Evolutionary conservation across 2,113 vertebrate species (phyloP), one percentile per base, ranked within the genome.

Genomic region (Naja naja): DNA sequence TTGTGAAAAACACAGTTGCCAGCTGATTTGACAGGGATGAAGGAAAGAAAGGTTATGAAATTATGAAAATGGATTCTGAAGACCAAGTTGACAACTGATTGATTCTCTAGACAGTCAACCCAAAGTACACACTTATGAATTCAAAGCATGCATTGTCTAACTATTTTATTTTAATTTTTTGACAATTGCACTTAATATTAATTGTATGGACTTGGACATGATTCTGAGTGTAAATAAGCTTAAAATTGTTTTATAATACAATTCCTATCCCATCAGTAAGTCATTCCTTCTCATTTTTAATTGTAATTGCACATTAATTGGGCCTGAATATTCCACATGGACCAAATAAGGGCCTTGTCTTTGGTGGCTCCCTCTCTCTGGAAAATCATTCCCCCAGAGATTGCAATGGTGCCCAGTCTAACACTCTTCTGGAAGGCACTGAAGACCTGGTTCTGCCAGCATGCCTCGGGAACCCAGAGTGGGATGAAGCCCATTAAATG

Each of bases 1-100:
- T 98, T 5, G 98, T 98, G 93, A 98, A 96, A 90, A 87, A 96
- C 87, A 97, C 94, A 94, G 96, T 98, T 56, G 97, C 97, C 90
- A 98, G 98, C 95, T 98, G 92, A 98, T 8, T 6, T 20, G 3
- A 30, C 10, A 12, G 4, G 4, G 11, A 52, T 11, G 7, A n/a
- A 16, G 8, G 60, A 34, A 34, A 20, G 58, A 39, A 39, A 8
- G 25, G 12, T 23, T 12, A 81, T 30, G 5, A 39, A 85, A 7
- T 8, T 23, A 30, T 89, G 91, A 56, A 89, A 89, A 55, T 55
- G 87, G 7, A 6, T 52, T 69, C n/a, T 49, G 47, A 92, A 64
- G 34, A 43, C 22, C 27, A 54, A 49, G 58, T 2, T 52, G 47
- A 10, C 10, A 91, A 14, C 34, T 54, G n/a, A 22, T 85, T 58